Evolutionary conservation across 2,797 vertebrate genomes (phyloP).

Genomic region (Natrix natrix): DNA sequence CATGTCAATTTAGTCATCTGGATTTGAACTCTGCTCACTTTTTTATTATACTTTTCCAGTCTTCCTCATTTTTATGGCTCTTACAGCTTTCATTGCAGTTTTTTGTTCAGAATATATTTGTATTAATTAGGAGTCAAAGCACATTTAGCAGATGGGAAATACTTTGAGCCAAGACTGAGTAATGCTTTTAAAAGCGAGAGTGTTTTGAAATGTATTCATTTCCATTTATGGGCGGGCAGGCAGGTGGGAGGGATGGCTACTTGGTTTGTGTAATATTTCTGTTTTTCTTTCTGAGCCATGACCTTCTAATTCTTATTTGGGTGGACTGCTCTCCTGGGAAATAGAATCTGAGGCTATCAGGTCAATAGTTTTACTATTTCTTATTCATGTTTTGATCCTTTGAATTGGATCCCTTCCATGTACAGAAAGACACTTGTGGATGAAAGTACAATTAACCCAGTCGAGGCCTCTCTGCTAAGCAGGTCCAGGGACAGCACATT

Average conservation of each 20-base stretch:
- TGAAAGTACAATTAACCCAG: background rate
- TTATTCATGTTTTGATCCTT: conserved; percentile 10
- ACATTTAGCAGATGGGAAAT: conserved; percentile 40
- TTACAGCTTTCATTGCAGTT: background rate
- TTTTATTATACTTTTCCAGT: background rate
- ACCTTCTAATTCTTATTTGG: background rate
- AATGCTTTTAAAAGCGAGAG: conserved; percentile 52
- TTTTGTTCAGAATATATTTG: conserved; percentile 31
- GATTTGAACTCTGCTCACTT: background rate
- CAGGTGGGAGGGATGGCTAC: background rate
- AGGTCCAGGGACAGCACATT: background rate
- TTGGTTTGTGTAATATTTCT: background rate
- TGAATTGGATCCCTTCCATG: background rate
- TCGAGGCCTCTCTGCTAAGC: background rate
- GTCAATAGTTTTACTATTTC: conserved; percentile 8
- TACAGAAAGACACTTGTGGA: background rate
- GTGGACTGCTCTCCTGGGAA: conserved; percentile 35
- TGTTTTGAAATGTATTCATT: conserved; percentile 26
- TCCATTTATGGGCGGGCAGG: background rate
- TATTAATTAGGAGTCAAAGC: conserved; percentile 39
- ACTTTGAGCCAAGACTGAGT: conserved; percentile 52
- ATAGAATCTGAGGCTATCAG: conserved; percentile 30
- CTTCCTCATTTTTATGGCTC: background rate
- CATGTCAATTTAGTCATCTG: background rate
- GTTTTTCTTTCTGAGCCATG: background rate